These are phyloP conservation scores for Lasioglossum pauxillum DNA, from an alignment of 2,888 invertebrate genomes.

Conservation along the genomic window DNA sequence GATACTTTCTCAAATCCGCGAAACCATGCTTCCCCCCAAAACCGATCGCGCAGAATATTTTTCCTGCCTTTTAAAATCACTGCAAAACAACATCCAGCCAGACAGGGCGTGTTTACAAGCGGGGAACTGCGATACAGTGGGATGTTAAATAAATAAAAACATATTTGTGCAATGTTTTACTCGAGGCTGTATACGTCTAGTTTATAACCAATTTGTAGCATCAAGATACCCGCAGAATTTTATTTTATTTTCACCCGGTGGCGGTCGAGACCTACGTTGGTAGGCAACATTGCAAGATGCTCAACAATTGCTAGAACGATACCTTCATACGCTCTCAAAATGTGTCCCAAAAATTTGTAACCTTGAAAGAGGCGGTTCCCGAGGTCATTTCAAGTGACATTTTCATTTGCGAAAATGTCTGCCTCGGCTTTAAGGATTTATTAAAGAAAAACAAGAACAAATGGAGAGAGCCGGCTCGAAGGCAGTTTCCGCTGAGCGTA, in stretches of 20 bases:
- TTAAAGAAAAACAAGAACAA: too few relatives aligned
- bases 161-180: constrained; percentile 13
- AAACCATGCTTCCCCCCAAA: not conserved
- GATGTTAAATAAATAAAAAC: not conserved
- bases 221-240: not conserved
- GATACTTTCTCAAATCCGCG: not conserved
- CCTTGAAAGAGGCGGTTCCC: too few relatives aligned
- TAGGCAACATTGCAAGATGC: not conserved
- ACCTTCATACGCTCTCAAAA: not conserved
- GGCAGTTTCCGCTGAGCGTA: too few relatives aligned
- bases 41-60: not conserved
- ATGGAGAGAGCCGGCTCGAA: too few relatives aligned
- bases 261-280: not conserved
- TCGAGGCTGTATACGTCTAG: not conserved
- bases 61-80: not conserved
- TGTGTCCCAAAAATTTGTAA: too few relatives aligned
- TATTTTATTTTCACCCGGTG: not conserved
- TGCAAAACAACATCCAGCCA: constrained; percentile 4
- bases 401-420: too few relatives aligned
- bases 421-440: too few relatives aligned
- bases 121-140: not conserved
- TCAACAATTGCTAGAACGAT: not conserved
- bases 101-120: not conserved
- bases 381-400: too few relatives aligned
- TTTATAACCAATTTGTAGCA: not conserved